Percentiles rank a stretch among this genome's conserved stretches.
Conservation (phyloP, 2,113 vertebrate species). For the Hydropotes inermis region DNA sequence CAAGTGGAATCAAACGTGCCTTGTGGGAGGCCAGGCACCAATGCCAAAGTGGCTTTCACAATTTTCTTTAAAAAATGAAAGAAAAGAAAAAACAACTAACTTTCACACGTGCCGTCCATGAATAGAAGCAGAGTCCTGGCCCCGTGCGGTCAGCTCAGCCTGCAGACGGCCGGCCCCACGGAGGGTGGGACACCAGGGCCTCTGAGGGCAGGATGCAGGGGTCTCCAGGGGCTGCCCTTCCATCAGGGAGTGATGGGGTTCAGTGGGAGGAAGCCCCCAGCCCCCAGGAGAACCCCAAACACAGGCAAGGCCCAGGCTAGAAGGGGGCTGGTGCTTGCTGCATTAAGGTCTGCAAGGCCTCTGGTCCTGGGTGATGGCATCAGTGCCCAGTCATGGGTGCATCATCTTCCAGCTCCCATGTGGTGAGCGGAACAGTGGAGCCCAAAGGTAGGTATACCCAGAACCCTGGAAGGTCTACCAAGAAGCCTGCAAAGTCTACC, state of each 20-base stretch:
- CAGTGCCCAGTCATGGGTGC: accelerated
- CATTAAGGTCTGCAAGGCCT: neutral
- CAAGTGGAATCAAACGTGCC: neutral
- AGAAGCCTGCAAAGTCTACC: no score
- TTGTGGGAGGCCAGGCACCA: neutral
- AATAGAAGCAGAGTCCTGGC: accelerated
- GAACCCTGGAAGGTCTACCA: no score
- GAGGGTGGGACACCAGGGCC: accelerated
- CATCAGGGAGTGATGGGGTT: accelerated
- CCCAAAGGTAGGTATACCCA: no score
- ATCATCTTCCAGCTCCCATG: accelerated
- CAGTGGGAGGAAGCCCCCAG: neutral
- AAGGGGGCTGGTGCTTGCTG: accelerated
- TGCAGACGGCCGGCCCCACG: accelerated
- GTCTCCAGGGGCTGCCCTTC: neutral
- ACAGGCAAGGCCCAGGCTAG: accelerated
- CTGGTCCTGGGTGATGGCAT: neutral
- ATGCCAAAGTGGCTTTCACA: neutral
- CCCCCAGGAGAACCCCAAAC: neutral
- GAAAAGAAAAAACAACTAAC: neutral
- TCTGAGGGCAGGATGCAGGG: neutral
- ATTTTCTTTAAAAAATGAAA: neutral
- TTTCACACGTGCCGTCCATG: neutral
- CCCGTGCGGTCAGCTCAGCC: accelerated
- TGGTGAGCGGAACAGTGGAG: neutral